Evolutionary conservation across 1,140 invertebrate species (phyloP).

Genomic region (Alviniconcha marisindica): DNA sequence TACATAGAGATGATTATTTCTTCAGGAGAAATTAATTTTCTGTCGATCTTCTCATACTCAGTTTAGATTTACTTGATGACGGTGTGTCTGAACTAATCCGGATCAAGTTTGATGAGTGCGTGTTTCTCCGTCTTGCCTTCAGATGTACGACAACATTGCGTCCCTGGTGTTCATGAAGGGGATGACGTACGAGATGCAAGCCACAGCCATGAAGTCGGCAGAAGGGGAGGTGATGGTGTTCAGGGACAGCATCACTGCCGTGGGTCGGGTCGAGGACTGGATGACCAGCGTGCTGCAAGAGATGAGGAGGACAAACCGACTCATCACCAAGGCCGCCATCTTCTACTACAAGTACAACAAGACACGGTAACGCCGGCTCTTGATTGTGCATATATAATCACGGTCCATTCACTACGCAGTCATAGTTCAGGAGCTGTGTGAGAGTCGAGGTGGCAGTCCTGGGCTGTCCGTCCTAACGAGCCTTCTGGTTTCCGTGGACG

Average conservation of each 20-base stretch:
- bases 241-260: slow-evolving; percentile 77
- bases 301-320: slow-evolving; percentile 88
- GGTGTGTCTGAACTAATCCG: no score
- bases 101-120: no score
- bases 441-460: no score
- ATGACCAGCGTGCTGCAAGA: slow-evolving; percentile 88
- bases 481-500: no score
- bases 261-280: slow-evolving; percentile 89
- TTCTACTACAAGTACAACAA: slow-evolving; percentile 83
- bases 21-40: no score
- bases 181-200: slow-evolving; percentile 78
- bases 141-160: slow-evolving; percentile 93
- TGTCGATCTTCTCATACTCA: no score
- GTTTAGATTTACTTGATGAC: no score
- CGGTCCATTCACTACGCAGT: no score
- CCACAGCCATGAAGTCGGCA: slow-evolving; percentile 87
- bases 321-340: slow-evolving; percentile 89
- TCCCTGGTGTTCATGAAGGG: slow-evolving; percentile 82
- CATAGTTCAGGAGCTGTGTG: no score
- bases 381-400: no score
- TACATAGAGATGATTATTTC: no score
- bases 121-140: neutral
- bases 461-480: no score
- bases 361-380: slow-evolving; percentile 78
- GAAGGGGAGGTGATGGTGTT: slow-evolving; percentile 92